Evolutionary conservation across 2,888 invertebrate species (phyloP).

Genomic region (Mythimna pallens): DNA sequence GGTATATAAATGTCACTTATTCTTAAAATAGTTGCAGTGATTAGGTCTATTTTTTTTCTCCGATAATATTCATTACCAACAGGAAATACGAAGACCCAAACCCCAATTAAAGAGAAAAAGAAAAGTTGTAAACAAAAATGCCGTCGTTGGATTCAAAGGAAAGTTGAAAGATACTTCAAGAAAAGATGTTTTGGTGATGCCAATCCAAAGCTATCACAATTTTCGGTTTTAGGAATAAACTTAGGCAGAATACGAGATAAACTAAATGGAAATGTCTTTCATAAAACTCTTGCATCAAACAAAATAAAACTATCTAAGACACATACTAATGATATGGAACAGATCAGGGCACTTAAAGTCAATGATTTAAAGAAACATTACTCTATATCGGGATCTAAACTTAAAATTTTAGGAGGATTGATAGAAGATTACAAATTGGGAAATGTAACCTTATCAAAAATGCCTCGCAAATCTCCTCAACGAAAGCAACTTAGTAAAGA

Average conservation of each 20-base stretch:
- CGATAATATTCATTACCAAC: constrained; percentile 52
- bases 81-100: constrained; percentile 56
- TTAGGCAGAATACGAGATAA: constrained; percentile 65
- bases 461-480: not conserved
- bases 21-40: constrained; percentile 1
- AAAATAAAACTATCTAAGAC: constrained; percentile 37
- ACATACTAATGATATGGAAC: constrained; percentile 16
- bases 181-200: constrained; percentile 66
- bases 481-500: constrained; percentile 17
- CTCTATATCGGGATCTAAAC: constrained; percentile 25
- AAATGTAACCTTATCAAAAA: constrained; percentile 17
- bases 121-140: constrained; percentile 60
- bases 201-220: constrained; percentile 63
- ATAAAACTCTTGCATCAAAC: not conserved
- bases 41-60: not conserved
- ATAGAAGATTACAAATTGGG: constrained; percentile 29
- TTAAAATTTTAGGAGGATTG: constrained; percentile 24
- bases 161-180: constrained; percentile 65
- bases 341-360: constrained; percentile 16
- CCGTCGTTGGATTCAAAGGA: constrained; percentile 62
- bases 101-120: constrained; percentile 50
- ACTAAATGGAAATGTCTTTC: constrained; percentile 18
- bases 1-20: not conserved
- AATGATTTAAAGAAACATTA: constrained; percentile 34
- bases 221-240: constrained; percentile 66